Evolutionary conservation across 1,140 invertebrate species (phyloP).

Genomic region (Antheraea mylitta): DNA sequence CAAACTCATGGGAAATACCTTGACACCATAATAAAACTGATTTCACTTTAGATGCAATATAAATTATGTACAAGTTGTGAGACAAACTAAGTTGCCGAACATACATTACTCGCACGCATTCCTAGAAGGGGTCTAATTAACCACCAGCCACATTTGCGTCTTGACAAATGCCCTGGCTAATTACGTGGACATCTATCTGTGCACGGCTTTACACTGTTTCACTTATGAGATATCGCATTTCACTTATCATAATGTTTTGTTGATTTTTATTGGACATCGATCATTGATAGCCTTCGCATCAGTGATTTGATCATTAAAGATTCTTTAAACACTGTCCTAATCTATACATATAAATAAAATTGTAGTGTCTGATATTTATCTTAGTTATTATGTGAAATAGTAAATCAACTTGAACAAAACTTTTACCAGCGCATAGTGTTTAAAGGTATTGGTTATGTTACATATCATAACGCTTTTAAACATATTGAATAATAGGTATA

Average conservation of each 20-base stretch:
- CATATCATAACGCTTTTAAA: too few species aligned
- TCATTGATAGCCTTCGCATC: not conserved
- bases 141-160: constrained; percentile 11
- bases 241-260: not conserved
- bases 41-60: not conserved
- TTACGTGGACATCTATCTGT: constrained; percentile 20
- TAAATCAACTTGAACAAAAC: too few species aligned
- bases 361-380: too few species aligned
- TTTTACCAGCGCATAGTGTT: too few species aligned
- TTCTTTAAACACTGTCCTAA: too few species aligned
- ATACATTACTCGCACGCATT: constrained; percentile 16
- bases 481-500: too few species aligned
- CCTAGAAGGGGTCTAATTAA: constrained; percentile 21
- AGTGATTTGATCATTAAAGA: not conserved
- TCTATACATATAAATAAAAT: too few species aligned
- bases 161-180: constrained; percentile 30
- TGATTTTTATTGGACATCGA: not conserved
- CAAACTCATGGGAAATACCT: too few species aligned
- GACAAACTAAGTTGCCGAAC: not conserved
- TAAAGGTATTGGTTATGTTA: too few species aligned
- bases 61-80: not conserved
- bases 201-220: not conserved
- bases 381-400: too few species aligned
- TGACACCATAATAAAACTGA: not conserved
- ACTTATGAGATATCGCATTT: not conserved